Evolutionary conservation across 1,140 invertebrate species (phyloP).

Genomic region (Drosophila mauritiana): DNA sequence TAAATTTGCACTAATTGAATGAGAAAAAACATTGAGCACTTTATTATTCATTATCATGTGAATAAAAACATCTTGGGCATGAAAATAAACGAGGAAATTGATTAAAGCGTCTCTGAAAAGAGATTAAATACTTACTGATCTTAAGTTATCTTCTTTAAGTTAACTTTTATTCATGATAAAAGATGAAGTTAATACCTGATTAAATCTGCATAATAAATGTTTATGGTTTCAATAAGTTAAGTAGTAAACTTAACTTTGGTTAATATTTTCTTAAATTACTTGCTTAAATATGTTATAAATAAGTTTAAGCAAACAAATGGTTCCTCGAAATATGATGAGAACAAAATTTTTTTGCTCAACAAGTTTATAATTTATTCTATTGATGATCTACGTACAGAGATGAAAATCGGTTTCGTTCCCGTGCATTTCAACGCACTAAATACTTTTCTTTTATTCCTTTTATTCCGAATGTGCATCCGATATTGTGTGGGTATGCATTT

Average conservation of each 20-base stretch:
- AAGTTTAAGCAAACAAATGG: no score
- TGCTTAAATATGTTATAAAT: no score
- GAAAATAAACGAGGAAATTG: constrained; percentile 3
- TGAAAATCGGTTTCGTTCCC: background rate
- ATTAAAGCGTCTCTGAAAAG: background rate
- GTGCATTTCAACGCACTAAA: constrained; percentile 7
- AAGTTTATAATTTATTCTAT: constrained; percentile 9
- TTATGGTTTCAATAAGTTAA: background rate
- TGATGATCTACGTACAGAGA: background rate
- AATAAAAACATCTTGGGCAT: background rate
- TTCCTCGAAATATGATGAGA: background rate
- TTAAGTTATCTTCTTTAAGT: background rate
- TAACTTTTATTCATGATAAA: background rate
- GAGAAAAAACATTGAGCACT: constrained; percentile 27
- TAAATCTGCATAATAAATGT: background rate
- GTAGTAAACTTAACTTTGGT: no score
- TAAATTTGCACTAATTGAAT: constrained; percentile 38
- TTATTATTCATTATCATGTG: background rate
- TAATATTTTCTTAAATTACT: no score
- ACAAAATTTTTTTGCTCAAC: no score
- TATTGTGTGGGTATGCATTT: constrained; percentile 16
- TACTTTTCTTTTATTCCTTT: background rate
- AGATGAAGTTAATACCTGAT: background rate
- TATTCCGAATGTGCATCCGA: constrained; percentile 16
- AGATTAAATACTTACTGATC: background rate